Base-by-base conservation (phyloP, 2,888 invertebrate species). In the Andrena hattorfiana region DNA sequence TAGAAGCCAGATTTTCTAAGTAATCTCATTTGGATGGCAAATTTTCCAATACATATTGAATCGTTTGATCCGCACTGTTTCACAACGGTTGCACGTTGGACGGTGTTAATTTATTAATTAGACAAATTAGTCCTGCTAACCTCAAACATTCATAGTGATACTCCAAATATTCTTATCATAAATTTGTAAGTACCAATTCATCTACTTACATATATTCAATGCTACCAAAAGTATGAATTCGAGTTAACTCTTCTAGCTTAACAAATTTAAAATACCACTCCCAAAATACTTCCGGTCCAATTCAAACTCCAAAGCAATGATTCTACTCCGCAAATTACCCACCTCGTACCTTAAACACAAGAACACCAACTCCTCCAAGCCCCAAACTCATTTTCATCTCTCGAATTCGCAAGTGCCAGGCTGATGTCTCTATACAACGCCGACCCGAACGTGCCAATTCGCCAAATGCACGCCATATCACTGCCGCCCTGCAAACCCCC, bases 381-480 rank as follows among this genome's bases (percentile, higher is more conserved):
- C 56, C 56, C 56, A 13, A 23, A 23, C 56, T 23, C 23, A 23
- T 26, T 10, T 56, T 56, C 56, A 26, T 26, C 26, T 26, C 23
- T 56, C 56, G 56, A 56, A 26, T 56, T 56, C 23, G 56, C 56
- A 10, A 56, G 23, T 23, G 56, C 56, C 56, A 56, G 10, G 20
- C 23, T 56, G 23, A 56, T 26, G 56, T 56, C 56, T 56, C 56
- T 26, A 56, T 56, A 56, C 10, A 20, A 0, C 56, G 20, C 23
- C 56, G 10, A 26, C 56, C 56, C 10, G 10, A 56, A 56, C 20
- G 56, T 23, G 23, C 56, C 56, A 26, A 56, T 56, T 56, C 23
- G 56, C 56, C 56, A 23, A 56, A 56, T 26, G 56, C 56, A 26
- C 4, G 23, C 56, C 13, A 26, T 56, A 56, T 56, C 56, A 26